A percentile compares a stretch with the other conserved stretches of the same genome.
Conservation (phyloP, 2,888 invertebrate genomes). For the Crepidodera aurea region DNA sequence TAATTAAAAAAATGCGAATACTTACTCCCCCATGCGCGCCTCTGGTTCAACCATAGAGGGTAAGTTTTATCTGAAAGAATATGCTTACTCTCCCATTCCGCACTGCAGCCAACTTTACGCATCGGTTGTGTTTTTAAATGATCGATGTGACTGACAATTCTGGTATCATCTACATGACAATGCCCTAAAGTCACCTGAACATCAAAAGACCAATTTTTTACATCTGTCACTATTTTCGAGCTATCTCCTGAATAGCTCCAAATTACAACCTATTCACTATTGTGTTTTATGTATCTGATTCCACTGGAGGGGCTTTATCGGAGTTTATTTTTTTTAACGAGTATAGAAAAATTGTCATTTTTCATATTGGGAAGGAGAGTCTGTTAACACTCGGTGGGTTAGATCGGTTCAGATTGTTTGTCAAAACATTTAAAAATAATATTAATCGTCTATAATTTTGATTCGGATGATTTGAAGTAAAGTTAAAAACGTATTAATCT, state of each 20-base stretch:
- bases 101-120: slow-evolving; percentile 46
- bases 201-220: slow-evolving; percentile 44
- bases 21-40: neutral
- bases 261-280: slow-evolving; percentile 43
- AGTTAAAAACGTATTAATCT: neutral
- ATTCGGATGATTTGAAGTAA: no score
- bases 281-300: slow-evolving; percentile 42
- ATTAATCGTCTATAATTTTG: slow-evolving; percentile 1
- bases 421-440: slow-evolving; percentile 17
- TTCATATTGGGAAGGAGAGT: slow-evolving; percentile 15
- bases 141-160: slow-evolving; percentile 54
- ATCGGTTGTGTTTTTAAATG: slow-evolving; percentile 51
- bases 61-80: neutral
- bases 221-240: slow-evolving; percentile 48
- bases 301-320: slow-evolving; percentile 25
- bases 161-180: slow-evolving; percentile 52
- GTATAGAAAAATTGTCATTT: slow-evolving; percentile 20
- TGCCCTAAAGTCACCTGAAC: slow-evolving; percentile 49
- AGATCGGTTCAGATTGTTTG: slow-evolving; percentile 12
- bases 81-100: neutral
- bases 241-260: slow-evolving; percentile 42
- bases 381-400: slow-evolving; percentile 21
- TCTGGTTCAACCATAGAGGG: neutral
- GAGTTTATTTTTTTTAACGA: slow-evolving; percentile 18
- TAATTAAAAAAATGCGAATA: no score